Conservation (phyloP, 2,113 vertebrate species). For the Bucco capensis region DNA sequence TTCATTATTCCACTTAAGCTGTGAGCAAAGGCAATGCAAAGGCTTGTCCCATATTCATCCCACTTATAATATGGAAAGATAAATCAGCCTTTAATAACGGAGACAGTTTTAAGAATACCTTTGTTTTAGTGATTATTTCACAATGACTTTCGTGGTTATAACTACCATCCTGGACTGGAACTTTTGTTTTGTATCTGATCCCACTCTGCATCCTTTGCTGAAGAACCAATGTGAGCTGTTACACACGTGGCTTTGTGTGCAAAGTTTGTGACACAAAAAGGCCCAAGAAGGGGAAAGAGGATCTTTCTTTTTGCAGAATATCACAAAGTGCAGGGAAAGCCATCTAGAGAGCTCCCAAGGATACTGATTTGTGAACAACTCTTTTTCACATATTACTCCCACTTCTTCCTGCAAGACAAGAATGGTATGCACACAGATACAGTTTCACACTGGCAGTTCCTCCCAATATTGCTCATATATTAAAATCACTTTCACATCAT, state of each 20-base stretch:
- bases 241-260: not conserved
- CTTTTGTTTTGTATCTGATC: not conserved
- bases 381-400: slow-evolving; percentile 13
- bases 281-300: not conserved
- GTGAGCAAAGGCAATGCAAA: not conserved
- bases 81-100: not conserved
- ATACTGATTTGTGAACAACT: slow-evolving; percentile 5
- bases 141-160: not conserved
- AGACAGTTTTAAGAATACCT: not conserved
- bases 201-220: not conserved
- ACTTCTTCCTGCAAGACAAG: not conserved
- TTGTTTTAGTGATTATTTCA: not conserved
- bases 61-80: not conserved
- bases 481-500: not conserved
- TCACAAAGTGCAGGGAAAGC: not conserved
- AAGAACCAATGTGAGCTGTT: not conserved
- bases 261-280: not conserved
- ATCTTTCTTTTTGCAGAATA: not conserved
- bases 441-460: not conserved
- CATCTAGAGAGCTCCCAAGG: not conserved
- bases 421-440: not conserved
- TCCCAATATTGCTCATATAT: not conserved
- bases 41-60: not conserved
- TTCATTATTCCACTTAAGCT: not conserved
- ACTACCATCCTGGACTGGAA: not conserved